Conservation (phyloP, 2,797 vertebrate species). For the Gadopsis marmoratus region DNA sequence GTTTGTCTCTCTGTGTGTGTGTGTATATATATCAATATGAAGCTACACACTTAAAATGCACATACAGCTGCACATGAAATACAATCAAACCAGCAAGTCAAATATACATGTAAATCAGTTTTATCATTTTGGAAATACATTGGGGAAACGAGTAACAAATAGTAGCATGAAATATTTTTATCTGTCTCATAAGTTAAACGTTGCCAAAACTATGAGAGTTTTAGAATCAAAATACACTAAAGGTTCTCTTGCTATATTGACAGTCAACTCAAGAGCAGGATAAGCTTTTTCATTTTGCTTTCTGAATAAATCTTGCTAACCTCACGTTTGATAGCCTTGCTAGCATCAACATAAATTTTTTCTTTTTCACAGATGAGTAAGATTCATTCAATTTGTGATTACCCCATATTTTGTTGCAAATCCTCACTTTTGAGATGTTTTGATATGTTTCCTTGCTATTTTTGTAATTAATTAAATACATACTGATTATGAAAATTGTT, state of each 20-base stretch:
- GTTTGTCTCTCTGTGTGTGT: no score
- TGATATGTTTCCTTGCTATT: not conserved
- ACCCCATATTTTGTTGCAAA: not conserved
- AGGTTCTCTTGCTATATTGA: not conserved
- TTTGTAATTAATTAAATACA: no score
- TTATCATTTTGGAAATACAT: not conserved
- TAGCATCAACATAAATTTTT: not conserved
- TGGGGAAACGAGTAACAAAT: not conserved
- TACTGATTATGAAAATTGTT: not conserved
- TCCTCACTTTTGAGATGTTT: not conserved
- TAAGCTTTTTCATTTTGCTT: not conserved
- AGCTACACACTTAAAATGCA: not conserved
- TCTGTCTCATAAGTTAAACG: not conserved
- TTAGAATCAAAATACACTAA: not conserved
- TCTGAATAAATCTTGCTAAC: not conserved
- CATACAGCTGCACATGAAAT: not conserved
- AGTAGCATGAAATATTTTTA: not conserved
- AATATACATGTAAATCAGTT: not conserved
- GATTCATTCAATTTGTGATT: constrained; percentile 1
- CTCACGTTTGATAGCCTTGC: not conserved
- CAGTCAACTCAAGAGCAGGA: not conserved
- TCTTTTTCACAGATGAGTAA: not conserved
- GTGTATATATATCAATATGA: constrained; percentile 6
- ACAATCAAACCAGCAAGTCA: constrained; percentile 10
- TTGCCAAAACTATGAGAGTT: not conserved